These are phyloP conservation scores for Hydrozoanthus tunicans DNA, from an alignment of 64 coral and sea anemone genomes.

Conservation along the genomic window DNA sequence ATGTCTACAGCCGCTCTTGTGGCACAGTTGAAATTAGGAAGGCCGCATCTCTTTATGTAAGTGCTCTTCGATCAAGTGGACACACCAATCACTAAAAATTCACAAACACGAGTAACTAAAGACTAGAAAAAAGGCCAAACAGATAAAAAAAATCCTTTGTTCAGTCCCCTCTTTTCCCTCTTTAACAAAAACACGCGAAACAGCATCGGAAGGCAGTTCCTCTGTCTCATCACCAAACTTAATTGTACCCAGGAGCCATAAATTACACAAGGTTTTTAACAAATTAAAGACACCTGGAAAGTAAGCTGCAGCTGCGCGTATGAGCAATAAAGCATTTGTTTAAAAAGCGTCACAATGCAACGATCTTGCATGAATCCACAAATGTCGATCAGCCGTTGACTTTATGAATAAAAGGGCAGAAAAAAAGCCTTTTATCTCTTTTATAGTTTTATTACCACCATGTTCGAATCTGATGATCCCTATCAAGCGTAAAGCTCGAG, in stretches of 20 bases:
- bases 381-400: no score
- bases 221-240: background rate
- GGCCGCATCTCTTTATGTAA: background rate
- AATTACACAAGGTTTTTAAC: background rate
- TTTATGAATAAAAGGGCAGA: no score
- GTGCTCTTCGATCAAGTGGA: background rate
- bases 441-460: no score
- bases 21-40: background rate
- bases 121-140: background rate
- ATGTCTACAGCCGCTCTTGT: background rate
- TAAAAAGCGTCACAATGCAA: no score
- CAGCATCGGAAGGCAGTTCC: background rate
- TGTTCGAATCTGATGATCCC: no score
- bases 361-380: no score
- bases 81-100: background rate
- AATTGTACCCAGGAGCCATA: background rate
- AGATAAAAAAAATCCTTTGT: background rate
- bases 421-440: no score
- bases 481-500: no score
- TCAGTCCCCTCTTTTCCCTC: background rate
- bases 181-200: background rate
- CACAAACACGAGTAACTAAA: background rate
- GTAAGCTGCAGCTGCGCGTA: background rate
- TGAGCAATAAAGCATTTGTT: background rate
- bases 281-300: background rate